Evolutionary conservation across 2,797 vertebrate species (phyloP), one percentile per base, ranked within the genome.

Genomic region (Anas capensis): DNA sequence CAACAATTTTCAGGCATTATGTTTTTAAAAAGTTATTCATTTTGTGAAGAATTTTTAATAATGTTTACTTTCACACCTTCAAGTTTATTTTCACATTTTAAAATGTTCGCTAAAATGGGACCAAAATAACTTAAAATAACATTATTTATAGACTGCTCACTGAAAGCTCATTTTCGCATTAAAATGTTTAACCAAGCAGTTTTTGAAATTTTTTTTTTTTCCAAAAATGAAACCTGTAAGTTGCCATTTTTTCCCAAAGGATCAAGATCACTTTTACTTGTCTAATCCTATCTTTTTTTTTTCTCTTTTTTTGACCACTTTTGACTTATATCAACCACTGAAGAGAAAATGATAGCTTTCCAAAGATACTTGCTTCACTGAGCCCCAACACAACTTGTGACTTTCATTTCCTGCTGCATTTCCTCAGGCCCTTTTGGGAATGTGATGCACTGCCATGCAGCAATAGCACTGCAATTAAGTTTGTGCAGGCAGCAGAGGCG

Each of bases 381-480:
- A 73, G 38, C 1, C 42, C 79, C 51, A 86, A 38, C 11, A 11
- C 2, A 23, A 4, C 14, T 71, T 7, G 34, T 60, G 86, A 7
- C 23, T 80, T 21, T 11, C 64, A 68, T 33, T 3, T 29, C 16
- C 21, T 46, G 53, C 33, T 33, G 24, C 1, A 3, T 46, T 68
- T 83, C 76, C 62, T 38, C 5, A 11, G 75, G 85, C 33, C 33
- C 36, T 46, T 62, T 6, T 16, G 26, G 54, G 60, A 75, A 11
- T 0, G 4, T 61, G 76, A 48, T 34, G 66, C 1, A 2, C 14
- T 24, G 42, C 8, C 46, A 6, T 0, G 1, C 61, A 79, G 88
- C 80, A 40, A 31, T 0, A 12, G 46, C 78, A 11, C 62, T 12
- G 72, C 61, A 20, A 24, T 31, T 0, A 0, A 10, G 46, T 3